Evolutionary conservation across 2,113 vertebrate genomes (phyloP).

Genomic region (Ahaetulla prasina): DNA sequence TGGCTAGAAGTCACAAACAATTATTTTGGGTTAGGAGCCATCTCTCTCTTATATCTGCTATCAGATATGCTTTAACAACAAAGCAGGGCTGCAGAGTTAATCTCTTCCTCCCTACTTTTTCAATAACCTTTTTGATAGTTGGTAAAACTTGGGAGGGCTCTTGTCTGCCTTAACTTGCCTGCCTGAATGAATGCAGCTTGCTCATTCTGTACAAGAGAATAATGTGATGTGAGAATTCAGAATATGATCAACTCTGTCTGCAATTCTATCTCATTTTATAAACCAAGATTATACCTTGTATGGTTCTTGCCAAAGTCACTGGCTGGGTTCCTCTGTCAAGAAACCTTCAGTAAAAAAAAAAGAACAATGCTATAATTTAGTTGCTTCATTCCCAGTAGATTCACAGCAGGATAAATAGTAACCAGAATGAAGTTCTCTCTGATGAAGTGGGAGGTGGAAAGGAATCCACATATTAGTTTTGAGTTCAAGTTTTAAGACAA

Average conservation of each 20-base stretch:
- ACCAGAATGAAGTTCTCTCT: no score
- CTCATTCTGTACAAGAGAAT: neutral
- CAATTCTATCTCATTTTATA: neutral
- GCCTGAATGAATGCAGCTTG: neutral
- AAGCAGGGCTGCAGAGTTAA: neutral
- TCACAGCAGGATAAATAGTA: no score
- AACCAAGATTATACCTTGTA: neutral
- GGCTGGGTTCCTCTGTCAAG: neutral
- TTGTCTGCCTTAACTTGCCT: neutral
- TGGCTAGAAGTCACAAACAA: no score
- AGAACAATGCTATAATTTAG: neutral
- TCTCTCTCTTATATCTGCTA: neutral
- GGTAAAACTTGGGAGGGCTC: neutral
- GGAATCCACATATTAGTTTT: no score
- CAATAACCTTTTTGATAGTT: neutral
- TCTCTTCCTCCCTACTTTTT: neutral
- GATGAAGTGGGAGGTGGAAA: no score
- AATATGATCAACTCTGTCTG: neutral
- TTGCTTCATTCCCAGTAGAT: neutral
- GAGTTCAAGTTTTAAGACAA: no score
- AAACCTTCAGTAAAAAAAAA: neutral
- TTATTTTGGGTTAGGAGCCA: no score
- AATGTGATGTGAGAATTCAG: neutral
- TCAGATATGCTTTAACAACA: neutral
- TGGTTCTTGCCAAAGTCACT: neutral